Evolutionary conservation across 2,888 invertebrate genomes (phyloP), one percentile per base, ranked within the genome.

Genomic region (Clivina fossor): DNA sequence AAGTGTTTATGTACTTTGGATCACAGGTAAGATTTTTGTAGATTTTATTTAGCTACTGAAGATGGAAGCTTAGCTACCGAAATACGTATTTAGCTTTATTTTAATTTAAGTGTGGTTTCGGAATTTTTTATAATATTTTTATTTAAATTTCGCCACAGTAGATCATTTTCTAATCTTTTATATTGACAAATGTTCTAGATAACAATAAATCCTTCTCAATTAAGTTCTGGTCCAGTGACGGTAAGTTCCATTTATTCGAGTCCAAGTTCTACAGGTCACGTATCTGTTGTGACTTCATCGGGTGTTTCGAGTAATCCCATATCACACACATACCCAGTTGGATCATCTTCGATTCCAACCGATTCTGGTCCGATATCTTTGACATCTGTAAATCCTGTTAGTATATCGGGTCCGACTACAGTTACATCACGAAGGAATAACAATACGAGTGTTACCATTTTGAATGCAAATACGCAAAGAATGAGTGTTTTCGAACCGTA

Each of bases 401-500:
- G 78, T 57, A 75, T 83, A 24, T 79, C 80, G 4, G 83, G 83
- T 0, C 82, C 84, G 4, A 81, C 83, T 16, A 84, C 84, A 32
- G 81, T 84, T 26, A 77, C 80, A 26, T 75, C 82, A 2, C 76
- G 84, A 44, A 65, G 74, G 46, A 80, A 80, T 18, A 85, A 85
- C 68, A 88, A 88, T 69, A 88, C 88, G n/a, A 88, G 85, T 66
- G 86, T 89, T 1, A 89, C 88, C 1, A 77, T 89, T 66, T 80
- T 88, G 54, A 86, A 84, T 69, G 77, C 79, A 18, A 79, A 79
- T 60, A 69, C 70, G 56, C 74, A 74, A 73, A 78, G 90, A 58
- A 90, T 90, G 73, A 88, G 88, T 68, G 90, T 90, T 47, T 91
- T 91, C 73, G 91, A 92, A 73, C 91, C 92, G 2, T 91, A 88